Evolutionary conservation across 2,888 invertebrate species (phyloP).

Genomic region (Seira musarum): DNA sequence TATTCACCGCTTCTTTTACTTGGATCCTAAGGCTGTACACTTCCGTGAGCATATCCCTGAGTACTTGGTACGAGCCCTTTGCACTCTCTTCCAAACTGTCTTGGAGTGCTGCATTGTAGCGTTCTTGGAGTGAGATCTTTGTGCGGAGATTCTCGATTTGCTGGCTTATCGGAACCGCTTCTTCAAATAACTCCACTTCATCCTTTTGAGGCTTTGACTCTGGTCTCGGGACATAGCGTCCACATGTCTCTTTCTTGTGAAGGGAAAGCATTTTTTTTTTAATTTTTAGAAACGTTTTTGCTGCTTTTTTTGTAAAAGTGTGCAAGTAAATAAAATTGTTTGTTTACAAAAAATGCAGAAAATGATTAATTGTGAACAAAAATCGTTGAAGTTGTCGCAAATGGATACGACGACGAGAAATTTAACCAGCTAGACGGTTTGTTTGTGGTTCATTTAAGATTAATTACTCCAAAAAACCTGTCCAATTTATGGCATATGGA

Average conservation of each 20-base stretch:
- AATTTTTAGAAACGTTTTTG: too few relatives aligned
- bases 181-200: slow-evolving; percentile 39
- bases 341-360: too few relatives aligned
- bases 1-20: slow-evolving; percentile 59
- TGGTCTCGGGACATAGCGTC: slow-evolving; percentile 52
- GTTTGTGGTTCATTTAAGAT: too few relatives aligned
- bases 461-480: too few relatives aligned
- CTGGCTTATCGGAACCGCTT: slow-evolving; percentile 60
- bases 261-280: too few relatives aligned
- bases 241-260: slow-evolving; percentile 53
- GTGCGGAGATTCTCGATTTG: slow-evolving; percentile 65
- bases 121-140: slow-evolving; percentile 64
- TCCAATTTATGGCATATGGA: too few relatives aligned
- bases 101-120: slow-evolving; percentile 62
- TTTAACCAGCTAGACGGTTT: too few relatives aligned
- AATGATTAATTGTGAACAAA: too few relatives aligned
- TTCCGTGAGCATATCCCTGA: slow-evolving; percentile 57
- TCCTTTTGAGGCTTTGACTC: slow-evolving; percentile 21
- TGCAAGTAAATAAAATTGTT: too few relatives aligned
- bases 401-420: too few relatives aligned
- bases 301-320: too few relatives aligned
- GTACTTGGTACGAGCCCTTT: slow-evolving; percentile 35
- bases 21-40: slow-evolving; percentile 43
- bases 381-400: too few relatives aligned
- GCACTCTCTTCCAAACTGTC: slow-evolving; percentile 62